Conservation (phyloP, 2,113 vertebrate genomes). For the Sterna hirundo region DNA sequence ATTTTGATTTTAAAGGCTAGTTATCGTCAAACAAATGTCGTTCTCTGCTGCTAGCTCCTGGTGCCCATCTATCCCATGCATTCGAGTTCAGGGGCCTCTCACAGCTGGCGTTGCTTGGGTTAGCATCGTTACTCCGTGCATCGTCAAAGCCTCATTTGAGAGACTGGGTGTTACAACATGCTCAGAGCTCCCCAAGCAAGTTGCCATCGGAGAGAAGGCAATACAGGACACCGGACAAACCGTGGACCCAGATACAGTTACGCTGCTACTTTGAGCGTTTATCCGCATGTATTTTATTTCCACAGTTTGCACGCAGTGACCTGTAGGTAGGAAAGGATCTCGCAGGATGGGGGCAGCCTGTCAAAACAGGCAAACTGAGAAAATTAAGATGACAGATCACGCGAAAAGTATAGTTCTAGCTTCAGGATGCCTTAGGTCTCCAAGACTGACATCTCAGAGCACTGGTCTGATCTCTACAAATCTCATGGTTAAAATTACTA, state of each 20-base stretch:
- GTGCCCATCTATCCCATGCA: fast-evolving
- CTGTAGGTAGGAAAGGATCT: neutral
- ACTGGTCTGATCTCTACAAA: neutral
- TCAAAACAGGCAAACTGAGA: neutral
- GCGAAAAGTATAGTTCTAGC: fast-evolving
- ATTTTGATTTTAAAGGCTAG: neutral
- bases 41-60: neutral
- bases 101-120: neutral
- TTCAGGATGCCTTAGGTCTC: neutral
- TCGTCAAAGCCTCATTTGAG: neutral
- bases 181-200: neutral
- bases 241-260: neutral
- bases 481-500: neutral
- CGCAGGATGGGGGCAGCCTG: neutral
- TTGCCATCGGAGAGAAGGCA: neutral
- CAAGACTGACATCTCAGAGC: fast-evolving
- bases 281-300: neutral
- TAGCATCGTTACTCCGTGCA: fast-evolving
- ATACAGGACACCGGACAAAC: fast-evolving
- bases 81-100: neutral
- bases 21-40: too few species aligned
- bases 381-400: neutral
- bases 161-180: fast-evolving
- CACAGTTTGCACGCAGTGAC: neutral
- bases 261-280: fast-evolving